Evolutionary conservation across 2,797 vertebrate species (phyloP).

Genomic region (Gallinago nigripennis): DNA sequence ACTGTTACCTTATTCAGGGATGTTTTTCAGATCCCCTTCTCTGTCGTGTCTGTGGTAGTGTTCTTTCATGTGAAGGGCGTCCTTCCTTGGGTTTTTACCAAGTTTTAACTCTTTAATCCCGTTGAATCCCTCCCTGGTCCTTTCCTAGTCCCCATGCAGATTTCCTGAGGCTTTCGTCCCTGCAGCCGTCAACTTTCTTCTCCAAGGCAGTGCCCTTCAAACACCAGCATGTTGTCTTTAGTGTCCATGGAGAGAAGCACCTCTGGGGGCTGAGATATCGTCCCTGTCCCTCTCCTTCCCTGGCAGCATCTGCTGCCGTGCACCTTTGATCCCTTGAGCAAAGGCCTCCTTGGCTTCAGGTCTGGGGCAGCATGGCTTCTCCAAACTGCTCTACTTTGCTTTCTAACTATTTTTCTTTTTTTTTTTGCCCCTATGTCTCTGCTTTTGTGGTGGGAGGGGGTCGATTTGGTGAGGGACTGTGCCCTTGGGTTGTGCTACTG

Average conservation of each 20-base stretch:
- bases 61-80: not conserved
- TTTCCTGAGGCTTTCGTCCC: not conserved
- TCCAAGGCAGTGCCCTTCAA: not conserved
- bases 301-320: not conserved
- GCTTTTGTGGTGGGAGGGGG: not conserved
- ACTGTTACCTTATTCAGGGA: not conserved
- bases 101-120: not conserved
- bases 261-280: fast-evolving
- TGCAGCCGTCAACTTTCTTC: not conserved
- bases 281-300: not conserved
- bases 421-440: not conserved
- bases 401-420: not conserved
- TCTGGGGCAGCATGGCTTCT: not conserved
- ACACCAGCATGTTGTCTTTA: not conserved
- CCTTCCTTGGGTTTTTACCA: not conserved
- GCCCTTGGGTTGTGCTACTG: not conserved
- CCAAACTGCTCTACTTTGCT: not conserved
- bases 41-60: fast-evolving
- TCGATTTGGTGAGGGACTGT: not conserved
- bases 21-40: not conserved
- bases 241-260: not conserved
- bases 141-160: not conserved
- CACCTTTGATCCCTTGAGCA: fast-evolving
- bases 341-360: not conserved
- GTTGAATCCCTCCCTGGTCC: not conserved